Percentiles rank a stretch among this genome's conserved stretches.
These are phyloP conservation scores for Champsocephalus gunnari DNA, from an alignment of 2,797 vertebrate species.

Conservation along the genomic window DNA sequence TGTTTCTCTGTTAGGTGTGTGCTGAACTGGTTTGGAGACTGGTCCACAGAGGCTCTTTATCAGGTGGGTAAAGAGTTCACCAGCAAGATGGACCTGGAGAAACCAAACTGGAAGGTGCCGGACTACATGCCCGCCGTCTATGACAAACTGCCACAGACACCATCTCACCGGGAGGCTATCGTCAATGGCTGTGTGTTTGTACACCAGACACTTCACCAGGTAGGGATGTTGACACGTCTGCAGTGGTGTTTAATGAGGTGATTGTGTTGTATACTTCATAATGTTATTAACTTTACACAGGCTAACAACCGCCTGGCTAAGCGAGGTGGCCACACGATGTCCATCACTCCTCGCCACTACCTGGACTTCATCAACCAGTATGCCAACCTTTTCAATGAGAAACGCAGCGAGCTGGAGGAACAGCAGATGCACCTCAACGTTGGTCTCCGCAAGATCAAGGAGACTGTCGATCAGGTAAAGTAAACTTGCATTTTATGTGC, in stretches of 20 bases:
- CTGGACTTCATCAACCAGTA: constrained; percentile 99
- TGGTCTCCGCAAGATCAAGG: constrained; percentile 98
- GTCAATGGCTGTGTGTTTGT: constrained; percentile 99
- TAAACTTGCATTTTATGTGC: background rate
- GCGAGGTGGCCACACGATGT: constrained; percentile 95
- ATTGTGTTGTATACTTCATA: background rate
- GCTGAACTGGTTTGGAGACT: constrained; percentile 99
- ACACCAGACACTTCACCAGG: constrained; percentile 98
- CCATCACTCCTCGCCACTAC: constrained; percentile 98
- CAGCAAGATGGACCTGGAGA: constrained; percentile 99
- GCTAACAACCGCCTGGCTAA: constrained; percentile 97
- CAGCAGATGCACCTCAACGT: constrained; percentile 99
- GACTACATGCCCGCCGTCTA: constrained; percentile 99
- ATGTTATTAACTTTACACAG: constrained; percentile 69
- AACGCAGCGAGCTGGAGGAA: constrained; percentile 97
- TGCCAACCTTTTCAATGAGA: constrained; percentile 98
- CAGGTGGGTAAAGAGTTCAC: constrained; percentile 99
- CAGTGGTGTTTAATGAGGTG: background rate
- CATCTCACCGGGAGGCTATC: constrained; percentile 95
- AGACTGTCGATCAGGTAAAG: constrained; percentile 96
- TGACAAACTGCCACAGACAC: constrained; percentile 94
- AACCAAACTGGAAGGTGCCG: constrained; percentile 96
- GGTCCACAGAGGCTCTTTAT: constrained; percentile 98
- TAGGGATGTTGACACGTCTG: constrained; percentile 46
- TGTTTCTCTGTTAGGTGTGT: constrained; percentile 87